phyloP scores from a whole-genome alignment of 53 echinoderm and acorn worm species.

The Mesocentrotus franciscanus region DNA sequence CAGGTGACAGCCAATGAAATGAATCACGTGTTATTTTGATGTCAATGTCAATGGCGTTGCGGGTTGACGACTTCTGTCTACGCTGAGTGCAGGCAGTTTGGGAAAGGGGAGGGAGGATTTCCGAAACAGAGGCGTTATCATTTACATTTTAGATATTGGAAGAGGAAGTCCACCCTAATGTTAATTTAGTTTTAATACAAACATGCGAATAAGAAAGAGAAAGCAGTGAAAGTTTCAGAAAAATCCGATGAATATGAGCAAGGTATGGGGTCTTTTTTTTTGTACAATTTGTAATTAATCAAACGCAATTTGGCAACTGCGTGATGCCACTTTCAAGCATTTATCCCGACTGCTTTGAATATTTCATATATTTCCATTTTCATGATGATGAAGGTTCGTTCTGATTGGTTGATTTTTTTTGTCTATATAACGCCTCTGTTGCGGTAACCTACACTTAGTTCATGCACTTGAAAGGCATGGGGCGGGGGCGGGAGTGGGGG shows the following conservation, averaged over 20 bases:
- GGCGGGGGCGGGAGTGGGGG: not conserved
- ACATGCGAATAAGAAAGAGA: too few species aligned
- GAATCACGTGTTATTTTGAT: not conserved
- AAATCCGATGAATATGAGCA: too few species aligned
- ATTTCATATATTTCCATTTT: too few species aligned
- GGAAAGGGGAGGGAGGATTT: not conserved
- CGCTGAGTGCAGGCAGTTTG: conserved; percentile 1
- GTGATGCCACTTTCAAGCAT: too few species aligned
- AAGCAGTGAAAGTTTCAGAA: too few species aligned
- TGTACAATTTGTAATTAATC: too few species aligned
- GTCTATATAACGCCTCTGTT: conserved; percentile 12
- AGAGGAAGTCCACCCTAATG: too few species aligned
- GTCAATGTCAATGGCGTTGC: not conserved
- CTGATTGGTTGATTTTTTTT: not conserved
- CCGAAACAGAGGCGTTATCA: not conserved
- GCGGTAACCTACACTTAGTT: not conserved
- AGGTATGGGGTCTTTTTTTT: too few species aligned
- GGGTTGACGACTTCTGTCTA: conserved; percentile 4
- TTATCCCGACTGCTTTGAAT: too few species aligned
- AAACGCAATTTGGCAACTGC: too few species aligned
- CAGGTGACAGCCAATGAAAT: conserved; percentile 23
- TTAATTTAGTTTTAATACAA: too few species aligned
- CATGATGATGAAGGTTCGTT: too few species aligned
- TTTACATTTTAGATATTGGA: not conserved
- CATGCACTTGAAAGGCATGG: not conserved